Evolutionary conservation across 2,113 vertebrate species (phyloP), one percentile per base, ranked within the genome.

Genomic region (Alosa alosa): DNA sequence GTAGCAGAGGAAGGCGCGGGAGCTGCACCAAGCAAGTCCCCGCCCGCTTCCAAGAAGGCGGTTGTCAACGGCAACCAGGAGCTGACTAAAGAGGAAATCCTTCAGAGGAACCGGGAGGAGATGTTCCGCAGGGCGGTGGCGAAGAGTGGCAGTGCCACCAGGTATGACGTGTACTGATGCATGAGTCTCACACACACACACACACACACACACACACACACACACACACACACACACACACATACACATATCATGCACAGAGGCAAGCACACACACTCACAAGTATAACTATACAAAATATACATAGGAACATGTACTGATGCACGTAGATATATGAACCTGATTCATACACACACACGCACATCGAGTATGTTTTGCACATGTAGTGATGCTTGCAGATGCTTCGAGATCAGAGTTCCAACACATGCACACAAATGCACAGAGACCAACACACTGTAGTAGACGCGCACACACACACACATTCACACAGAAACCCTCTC

Each of bases 41-140:
- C 96, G 89, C 86, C 91, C 84, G 52, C 84, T 72, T 60, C 45
- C 25, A 88, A 83, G 91, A 84, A 97, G 94, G 49, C 90, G 90
- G 1, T 90, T 20, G 93, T 92, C 87, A 95, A 96, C 8, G 95
- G 95, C 22, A 96, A 91, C 88, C 95, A 96, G 84, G 95, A 95
- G 81, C 90, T 98, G 91, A 97, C 94, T 60, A 90, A 94, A 82
- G 97, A 98, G 81, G 97, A 98, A 87, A 93, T 97, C 84, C 92
- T 99, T 55, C 95, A 96, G 83, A 96, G 94, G 90, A 99, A 97
- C 22, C 93, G 95, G 8, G 96, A 97, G 52, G 95, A 98, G 88
- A 98, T 99, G 91, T 94, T 98, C 90, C 97, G 95, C 90, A 99
- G 96, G 88, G 96, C 93, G 50, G 92, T 93, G 89, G 94, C 88